These are phyloP conservation scores for Achroia grisella DNA, from an alignment of 1,140 invertebrate species.

Conservation along the genomic window DNA sequence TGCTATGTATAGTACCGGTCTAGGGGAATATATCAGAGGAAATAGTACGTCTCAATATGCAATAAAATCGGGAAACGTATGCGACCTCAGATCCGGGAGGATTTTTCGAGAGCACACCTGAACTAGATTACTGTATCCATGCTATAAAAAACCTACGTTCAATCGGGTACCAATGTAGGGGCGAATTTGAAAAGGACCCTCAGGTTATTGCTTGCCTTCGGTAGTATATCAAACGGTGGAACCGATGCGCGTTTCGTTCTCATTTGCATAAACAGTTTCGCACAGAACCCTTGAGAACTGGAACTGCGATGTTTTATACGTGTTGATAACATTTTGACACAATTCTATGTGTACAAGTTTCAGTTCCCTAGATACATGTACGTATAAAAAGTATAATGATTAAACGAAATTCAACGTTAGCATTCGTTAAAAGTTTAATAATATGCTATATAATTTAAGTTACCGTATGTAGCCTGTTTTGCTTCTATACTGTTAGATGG, in stretches of 20 bases:
- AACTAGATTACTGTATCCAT: conserved; percentile 60
- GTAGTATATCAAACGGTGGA: conserved; percentile 41
- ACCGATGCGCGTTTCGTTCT: conserved; percentile 33
- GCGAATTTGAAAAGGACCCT: conserved; percentile 45
- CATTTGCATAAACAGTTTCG: conserved; percentile 56
- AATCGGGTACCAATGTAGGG: conserved; percentile 29
- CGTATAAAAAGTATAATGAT: conserved; percentile 6
- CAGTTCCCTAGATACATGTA: conserved; percentile 2
- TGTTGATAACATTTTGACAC: conserved; percentile 1
- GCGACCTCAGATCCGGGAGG: conserved; percentile 54
- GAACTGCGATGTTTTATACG: not conserved
- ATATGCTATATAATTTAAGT: too few relatives aligned
- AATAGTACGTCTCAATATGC: conserved; percentile 68
- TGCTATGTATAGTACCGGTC: conserved; percentile 29
- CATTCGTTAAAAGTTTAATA: too few relatives aligned
- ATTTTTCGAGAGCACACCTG: conserved; percentile 55
- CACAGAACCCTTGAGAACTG: conserved; percentile 7
- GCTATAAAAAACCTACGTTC: conserved; percentile 56
- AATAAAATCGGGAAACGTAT: conserved; percentile 63
- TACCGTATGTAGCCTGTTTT: too few relatives aligned
- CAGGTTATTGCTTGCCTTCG: conserved; percentile 27
- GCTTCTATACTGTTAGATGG: too few relatives aligned
- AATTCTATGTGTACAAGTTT: too few relatives aligned
- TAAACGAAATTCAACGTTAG: too few relatives aligned
- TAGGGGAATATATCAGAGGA: conserved; percentile 49